Percentiles rank a stretch among this genome's conserved stretches.
phyloP scores from a whole-genome alignment of 1,140 invertebrate species.

The Teleopsis dalmanni region DNA sequence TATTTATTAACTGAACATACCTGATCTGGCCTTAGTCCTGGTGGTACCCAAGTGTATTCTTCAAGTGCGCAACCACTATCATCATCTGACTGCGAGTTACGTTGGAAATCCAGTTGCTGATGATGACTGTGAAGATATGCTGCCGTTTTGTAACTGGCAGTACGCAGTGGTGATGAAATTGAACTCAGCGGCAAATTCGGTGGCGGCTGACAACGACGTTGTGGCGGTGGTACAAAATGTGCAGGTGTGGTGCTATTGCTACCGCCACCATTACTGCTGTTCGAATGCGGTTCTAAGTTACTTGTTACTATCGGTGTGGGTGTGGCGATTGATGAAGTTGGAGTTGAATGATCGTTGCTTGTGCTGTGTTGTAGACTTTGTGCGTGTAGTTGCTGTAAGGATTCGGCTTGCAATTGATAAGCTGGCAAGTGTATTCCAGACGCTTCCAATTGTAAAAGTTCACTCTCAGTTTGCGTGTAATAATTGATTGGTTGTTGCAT shows the following conservation, averaged over 20 bases:
- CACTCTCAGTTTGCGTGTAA: slow-evolving; percentile 41
- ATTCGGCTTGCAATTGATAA: slow-evolving; percentile 13
- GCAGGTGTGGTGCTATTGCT: slow-evolving; percentile 23
- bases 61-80: slow-evolving; percentile 94
- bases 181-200: slow-evolving; percentile 37
- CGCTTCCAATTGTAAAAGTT: slow-evolving; percentile 36
- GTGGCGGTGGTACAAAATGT: slow-evolving; percentile 34
- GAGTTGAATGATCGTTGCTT: slow-evolving; percentile 11
- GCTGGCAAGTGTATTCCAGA: slow-evolving; percentile 14
- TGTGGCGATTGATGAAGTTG: slow-evolving; percentile 14
- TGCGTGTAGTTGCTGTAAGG: slow-evolving; percentile 10
- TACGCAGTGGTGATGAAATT: slow-evolving; percentile 33
- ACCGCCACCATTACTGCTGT: slow-evolving; percentile 19
- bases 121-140: slow-evolving; percentile 24
- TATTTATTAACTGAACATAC: too few species aligned
- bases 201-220: slow-evolving; percentile 37
- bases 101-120: slow-evolving; percentile 60
- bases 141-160: slow-evolving; percentile 33
- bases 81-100: slow-evolving; percentile 91
- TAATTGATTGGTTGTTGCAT: slow-evolving; percentile 42
- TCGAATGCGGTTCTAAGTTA: slow-evolving; percentile 23
- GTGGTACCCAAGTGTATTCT: slow-evolving; percentile 97
- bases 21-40: slow-evolving; percentile 90
- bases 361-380: slow-evolving; percentile 10
- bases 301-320: slow-evolving; percentile 20